Base-by-base conservation (phyloP, 2,888 invertebrate species). In the Caradrina clavipalpis region DNA sequence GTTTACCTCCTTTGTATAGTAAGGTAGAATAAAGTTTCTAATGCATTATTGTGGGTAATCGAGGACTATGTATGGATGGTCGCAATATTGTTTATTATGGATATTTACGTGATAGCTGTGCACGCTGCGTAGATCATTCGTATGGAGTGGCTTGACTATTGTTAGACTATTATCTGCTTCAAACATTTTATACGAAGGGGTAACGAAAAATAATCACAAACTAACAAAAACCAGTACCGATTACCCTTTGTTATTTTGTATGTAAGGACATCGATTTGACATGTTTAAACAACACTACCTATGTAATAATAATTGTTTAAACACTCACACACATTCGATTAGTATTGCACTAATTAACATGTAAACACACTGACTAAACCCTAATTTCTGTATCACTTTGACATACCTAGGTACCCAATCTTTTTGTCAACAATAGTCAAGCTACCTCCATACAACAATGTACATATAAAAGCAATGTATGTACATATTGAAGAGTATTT, bases 1-100 rank as follows among this genome's bases (percentile, higher is more conserved):
- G 90, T 94, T 92, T 94, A 94, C 94, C 93, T 94, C 93, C 90
- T 89, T 81, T 93, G 87, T 88, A 91, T 93, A 93, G 88, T 90
- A 89, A 87, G 87, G 87, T 91, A 91, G 90, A 88, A 89, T 90
- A 84, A 85, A 85, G 86, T 89, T 89, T 88, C 83, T 88, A 89
- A 91, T 88, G 88, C 89, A 91, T 92, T 88, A 88, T 87, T 87
- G 87, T 90, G 87, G 88, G 87, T 87, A 89, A 87, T 88, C 86
- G 85, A 85, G 86, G 86, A 85, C 84, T 82, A 73, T 82, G 80
- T 85, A 78, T 80, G 80, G 49, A 69, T 80, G 86, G 71, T 82
- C 69, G 84, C 80, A 81, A 80, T 80, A 80, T 79, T 84, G 81
- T 84, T 85, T 83, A 71, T 77, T 76, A 86, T 73, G 74, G 64